A percentile compares a stretch with the other conserved stretches of the same genome.
Conservation (phyloP, 2,113 vertebrate genomes). For the Austrofundulus limnaeus region DNA sequence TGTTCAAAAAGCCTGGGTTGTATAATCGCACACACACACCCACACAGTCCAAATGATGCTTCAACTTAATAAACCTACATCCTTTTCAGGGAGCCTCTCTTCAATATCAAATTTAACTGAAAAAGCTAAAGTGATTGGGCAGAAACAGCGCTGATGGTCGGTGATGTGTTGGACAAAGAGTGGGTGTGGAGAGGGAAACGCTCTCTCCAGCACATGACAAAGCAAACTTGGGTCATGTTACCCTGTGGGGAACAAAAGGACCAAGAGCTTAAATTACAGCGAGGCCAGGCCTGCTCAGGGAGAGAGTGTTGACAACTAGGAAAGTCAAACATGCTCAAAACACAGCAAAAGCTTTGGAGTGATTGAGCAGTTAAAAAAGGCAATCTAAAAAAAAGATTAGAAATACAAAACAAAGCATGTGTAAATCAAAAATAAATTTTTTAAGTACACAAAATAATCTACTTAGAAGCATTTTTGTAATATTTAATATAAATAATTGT, state of each 20-base stretch:
- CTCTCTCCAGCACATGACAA: conserved; percentile 66
- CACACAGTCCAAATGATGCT: conserved; percentile 27
- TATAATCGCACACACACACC: conserved; percentile 43
- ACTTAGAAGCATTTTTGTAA: no score
- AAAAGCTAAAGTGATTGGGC: conserved; percentile 23
- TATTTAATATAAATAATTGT: no score
- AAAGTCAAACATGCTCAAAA: conserved; percentile 33
- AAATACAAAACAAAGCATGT: no score
- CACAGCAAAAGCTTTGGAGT: conserved; percentile 16
- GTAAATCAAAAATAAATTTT: no score
- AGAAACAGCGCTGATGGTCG: conserved; percentile 44
- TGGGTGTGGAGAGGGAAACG: conserved; percentile 56
- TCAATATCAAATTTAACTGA: conserved; percentile 30
- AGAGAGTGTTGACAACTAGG: conserved; percentile 53
- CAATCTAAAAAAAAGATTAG: no score
- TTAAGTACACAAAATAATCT: no score
- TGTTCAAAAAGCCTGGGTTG: conserved; percentile 42
- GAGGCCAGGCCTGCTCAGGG: conserved; percentile 44
- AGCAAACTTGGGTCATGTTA: conserved; percentile 71
- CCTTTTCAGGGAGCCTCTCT: conserved; percentile 28
- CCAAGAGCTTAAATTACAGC: conserved; percentile 63
- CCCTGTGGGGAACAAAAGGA: conserved; percentile 63
- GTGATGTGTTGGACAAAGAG: conserved; percentile 56
- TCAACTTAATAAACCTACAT: conserved; percentile 34
- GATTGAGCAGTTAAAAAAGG: no score